These are phyloP conservation scores for Matsumurasca onukii DNA, from an alignment of 1,140 invertebrate species.

Conservation along the genomic window DNA sequence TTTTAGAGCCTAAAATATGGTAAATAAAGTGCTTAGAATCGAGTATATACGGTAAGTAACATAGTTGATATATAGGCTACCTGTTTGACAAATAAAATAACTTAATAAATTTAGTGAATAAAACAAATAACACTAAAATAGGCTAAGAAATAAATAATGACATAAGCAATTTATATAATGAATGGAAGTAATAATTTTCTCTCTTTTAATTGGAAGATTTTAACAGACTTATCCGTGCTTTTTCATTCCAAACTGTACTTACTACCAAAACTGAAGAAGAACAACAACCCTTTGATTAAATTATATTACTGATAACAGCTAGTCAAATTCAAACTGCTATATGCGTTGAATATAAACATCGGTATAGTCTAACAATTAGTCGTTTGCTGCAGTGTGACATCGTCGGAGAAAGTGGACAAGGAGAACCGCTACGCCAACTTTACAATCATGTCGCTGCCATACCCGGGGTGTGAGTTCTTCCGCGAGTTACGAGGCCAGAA, in stretches of 20 bases:
- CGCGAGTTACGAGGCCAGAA: conserved; percentile 69
- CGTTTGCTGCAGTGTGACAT: conserved; percentile 66
- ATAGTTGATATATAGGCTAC: too few relatives aligned
- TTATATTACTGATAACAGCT: background rate
- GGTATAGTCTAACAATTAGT: conserved; percentile 20
- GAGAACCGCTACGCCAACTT: conserved; percentile 77
- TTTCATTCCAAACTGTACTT: background rate
- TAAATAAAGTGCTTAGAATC: too few relatives aligned
- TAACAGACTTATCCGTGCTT: too few relatives aligned
- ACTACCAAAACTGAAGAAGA: background rate
- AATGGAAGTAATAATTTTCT: too few relatives aligned
- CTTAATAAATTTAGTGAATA: too few relatives aligned
- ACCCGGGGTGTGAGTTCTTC: conserved; percentile 85
- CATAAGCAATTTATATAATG: too few relatives aligned
- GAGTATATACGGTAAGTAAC: too few relatives aligned
- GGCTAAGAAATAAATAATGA: too few relatives aligned
- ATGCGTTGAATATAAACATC: conserved; percentile 7
- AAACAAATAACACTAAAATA: too few relatives aligned
- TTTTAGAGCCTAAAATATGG: too few relatives aligned
- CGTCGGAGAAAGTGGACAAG: conserved; percentile 85
- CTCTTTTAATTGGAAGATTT: too few relatives aligned
- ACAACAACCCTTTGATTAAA: background rate
- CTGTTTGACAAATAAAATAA: too few relatives aligned
- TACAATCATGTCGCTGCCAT: conserved; percentile 73
- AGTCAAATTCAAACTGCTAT: background rate